Evolutionary conservation across 2,113 vertebrate species (phyloP), one percentile per base, ranked within the genome.

Genomic region (Campylorhamphus procurvoides): DNA sequence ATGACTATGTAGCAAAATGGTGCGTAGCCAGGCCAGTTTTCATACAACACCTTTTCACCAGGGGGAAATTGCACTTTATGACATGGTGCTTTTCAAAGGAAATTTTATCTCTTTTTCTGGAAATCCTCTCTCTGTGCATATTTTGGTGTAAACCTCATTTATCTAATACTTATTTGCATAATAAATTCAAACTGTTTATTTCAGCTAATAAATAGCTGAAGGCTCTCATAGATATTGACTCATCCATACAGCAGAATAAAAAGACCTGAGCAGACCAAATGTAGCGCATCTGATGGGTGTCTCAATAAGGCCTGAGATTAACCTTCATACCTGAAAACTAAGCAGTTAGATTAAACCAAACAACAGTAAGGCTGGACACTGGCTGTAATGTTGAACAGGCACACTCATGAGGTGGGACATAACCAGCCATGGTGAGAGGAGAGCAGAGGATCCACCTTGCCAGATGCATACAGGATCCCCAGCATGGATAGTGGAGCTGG

Each of bases 191-290:
- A 35, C 39, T 52, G 20, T 39, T 75, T 76, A 56, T 60, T 94
- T 72, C n/a, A 12, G 13, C 24, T 37, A 60, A 39, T 60, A 60
- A 39, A 60, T 27, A 37, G 59, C 24, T 60, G 60, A 90, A 72
- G 72, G 18, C 44, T 85, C 29, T 82, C 14, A 1, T 35, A 68
- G 42, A 33, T 46, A 71, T 4, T 0, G 0, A 15, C 18, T 72
- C 33, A 49, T n/a, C 47, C 39, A 31, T 29, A 42, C 7, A 33
- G 28, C 44, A 10, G 22, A 53, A n/a, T 28, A 86, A 75, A 71
- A 93, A 47, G 18, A 87, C 39, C 44, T 20, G 39, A 87, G 29
- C 50, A 35, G 52, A 74, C 4, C 27, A 82, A 74, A 59, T 18
- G 17, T 63, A 68, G 37, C 17, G 60, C 24, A 63, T 47, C 44